Evolutionary conservation across 1,140 invertebrate genomes (phyloP), one percentile per base, ranked within the genome.

Genomic region (Hycleus cichorii): DNA sequence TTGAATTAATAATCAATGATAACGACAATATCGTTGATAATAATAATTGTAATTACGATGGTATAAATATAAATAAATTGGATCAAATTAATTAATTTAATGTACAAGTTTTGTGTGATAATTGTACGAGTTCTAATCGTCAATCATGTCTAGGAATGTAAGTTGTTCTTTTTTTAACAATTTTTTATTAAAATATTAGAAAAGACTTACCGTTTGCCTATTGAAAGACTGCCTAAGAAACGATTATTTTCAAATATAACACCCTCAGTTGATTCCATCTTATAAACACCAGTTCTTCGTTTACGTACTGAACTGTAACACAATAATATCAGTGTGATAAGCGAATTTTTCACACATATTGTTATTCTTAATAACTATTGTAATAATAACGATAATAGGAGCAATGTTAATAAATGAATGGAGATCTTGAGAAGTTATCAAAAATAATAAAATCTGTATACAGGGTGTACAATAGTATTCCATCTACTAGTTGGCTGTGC

Each of bases 161-260:
- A 32, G 32, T 32, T 5, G 7, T 32, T 32, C 7, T 32, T 32
- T 4, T 32, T 32, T 32, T 32, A 18, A 18, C 18, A 18, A 18
- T 18, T 18, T 32, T 5, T 32, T 32, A 32, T 32, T 47, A 25
- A 57, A 27, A 18, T 18, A 18, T 18, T 18, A 18, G 18, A 18
- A 18, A 18, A 18, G 1, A 18, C 18, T 57, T 69, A 74, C 72
- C 69, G 72, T 67, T 72, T 74, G 52, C 70, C 69, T 10, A 70
- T 69, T 0, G 63, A 62, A 4, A 72, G 46, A 10, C 69, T 68
- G 49, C 69, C 70, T 4, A 73, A 54, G 59, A 73, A 71, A 12
- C 69, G 56, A 47, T 69, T 54, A 46, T 72, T 69, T 57, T 72
- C 66, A 57, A 70, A 72, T 49, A 72, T 56, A n/a, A 70, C 58